A percentile compares a stretch with the other conserved stretches of the same genome.
Evolutionary conservation across 1,140 invertebrate genomes (phyloP).

Genomic region (Cydia splendana): DNA sequence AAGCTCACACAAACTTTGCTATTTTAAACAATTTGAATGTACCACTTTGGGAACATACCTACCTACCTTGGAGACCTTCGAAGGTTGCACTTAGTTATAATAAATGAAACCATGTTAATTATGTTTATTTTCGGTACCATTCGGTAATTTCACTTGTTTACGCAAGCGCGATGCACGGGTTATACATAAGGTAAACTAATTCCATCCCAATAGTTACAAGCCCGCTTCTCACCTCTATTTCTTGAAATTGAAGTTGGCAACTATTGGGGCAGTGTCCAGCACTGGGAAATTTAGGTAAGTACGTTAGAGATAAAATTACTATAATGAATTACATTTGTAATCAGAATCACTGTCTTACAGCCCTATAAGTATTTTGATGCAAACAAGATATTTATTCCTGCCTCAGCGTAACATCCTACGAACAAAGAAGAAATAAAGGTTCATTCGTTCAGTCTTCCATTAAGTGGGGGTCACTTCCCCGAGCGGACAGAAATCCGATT

Average conservation of each 20-base stretch:
- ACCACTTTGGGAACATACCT: slow-evolving; percentile 9
- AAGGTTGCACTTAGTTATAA: neutral
- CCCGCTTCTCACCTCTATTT: no score
- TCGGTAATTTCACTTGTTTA: no score
- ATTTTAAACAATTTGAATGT: slow-evolving; percentile 45
- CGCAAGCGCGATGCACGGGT: no score
- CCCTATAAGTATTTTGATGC: neutral
- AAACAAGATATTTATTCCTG: slow-evolving; percentile 4
- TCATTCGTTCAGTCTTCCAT: slow-evolving; percentile 61
- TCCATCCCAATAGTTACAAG: no score
- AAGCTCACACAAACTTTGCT: slow-evolving; percentile 43
- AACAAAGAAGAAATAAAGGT: slow-evolving; percentile 56
- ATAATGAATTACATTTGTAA: no score
- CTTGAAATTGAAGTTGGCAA: no score
- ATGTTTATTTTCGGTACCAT: neutral
- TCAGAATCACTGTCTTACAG: neutral
- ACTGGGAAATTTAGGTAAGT: no score
- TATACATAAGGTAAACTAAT: no score
- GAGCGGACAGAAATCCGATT: slow-evolving; percentile 57
- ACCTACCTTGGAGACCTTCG: neutral
- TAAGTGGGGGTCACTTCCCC: slow-evolving; percentile 64
- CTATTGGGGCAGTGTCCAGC: no score
- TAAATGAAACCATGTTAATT: neutral
- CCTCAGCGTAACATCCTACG: slow-evolving; percentile 49
- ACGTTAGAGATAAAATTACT: no score